phyloP scores from a whole-genome alignment of 1,140 invertebrate genomes.

The Drosophila orosa region DNA sequence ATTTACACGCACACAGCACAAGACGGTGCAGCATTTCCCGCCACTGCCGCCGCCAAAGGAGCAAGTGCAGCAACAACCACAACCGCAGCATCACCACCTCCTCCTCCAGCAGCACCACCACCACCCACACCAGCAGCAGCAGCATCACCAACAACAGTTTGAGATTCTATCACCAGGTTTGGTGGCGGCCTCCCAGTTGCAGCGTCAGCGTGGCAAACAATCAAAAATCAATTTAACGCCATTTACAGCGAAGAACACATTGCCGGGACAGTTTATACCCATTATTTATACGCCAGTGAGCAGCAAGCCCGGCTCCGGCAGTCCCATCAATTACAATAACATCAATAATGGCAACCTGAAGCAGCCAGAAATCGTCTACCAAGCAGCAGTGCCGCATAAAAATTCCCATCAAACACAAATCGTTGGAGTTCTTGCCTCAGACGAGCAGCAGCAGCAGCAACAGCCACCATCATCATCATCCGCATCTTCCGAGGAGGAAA shows the following conservation, averaged over 20 bases:
- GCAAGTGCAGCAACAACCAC: conserved; percentile 36
- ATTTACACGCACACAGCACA: conserved; percentile 74
- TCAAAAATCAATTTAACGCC: conserved; percentile 84
- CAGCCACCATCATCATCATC: conserved; percentile 9
- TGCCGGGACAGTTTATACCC: conserved; percentile 83
- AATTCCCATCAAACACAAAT: conserved; percentile 75
- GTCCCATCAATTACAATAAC: conserved; percentile 67
- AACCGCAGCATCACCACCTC: conserved; percentile 39
- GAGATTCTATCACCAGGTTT: conserved; percentile 38
- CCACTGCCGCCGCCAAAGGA: conserved; percentile 55
- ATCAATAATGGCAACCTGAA: conserved; percentile 74
- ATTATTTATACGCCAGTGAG: conserved; percentile 81
- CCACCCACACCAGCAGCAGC: conserved; percentile 4
- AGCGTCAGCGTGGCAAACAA: conserved; percentile 74
- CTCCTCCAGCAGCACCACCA: conserved; percentile 20
- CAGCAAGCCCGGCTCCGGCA: conserved; percentile 47
- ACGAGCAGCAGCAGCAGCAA: conserved; percentile 25
- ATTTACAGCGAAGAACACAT: conserved; percentile 81
- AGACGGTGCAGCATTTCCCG: conserved; percentile 81
- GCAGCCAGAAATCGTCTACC: conserved; percentile 62
- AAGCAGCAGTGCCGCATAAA: conserved; percentile 60
- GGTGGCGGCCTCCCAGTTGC: conserved; percentile 33
- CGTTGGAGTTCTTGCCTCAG: conserved; percentile 46
- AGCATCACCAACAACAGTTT: conserved; percentile 44
- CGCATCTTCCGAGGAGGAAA: conserved; percentile 38